Evolutionary conservation across 1,140 invertebrate genomes (phyloP), one percentile per base, ranked within the genome.

Genomic region (Mylabris phalerata): DNA sequence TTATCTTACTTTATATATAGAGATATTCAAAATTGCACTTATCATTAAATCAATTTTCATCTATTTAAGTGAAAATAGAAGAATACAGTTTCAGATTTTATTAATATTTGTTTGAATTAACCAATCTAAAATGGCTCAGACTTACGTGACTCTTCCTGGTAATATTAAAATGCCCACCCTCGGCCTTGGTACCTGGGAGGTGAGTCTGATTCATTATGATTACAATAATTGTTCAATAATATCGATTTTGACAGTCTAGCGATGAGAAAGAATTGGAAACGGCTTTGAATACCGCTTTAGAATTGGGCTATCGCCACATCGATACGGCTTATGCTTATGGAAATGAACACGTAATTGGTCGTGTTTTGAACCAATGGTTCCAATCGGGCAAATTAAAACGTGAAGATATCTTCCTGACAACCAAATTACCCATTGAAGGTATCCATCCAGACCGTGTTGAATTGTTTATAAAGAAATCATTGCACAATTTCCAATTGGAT

Each of bases 361-460:
- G 77, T 40, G 84, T 85, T 41, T 75, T 93, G 9, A 84, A 87
- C 67, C 79, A 83, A 70, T 89, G 87, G 84, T 78, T 92, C 48
- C 74, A 80, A 57, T 77, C 82, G 46, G 86, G 86, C 19, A 82
- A 81, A 68, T 74, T 89, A 3, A 85, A 62, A 78, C 48, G 90
- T 47, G 82, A 88, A 68, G 89, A 93, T 25, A 72, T 93, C 11
- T 93, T 90, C 72, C 81, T 93, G 52, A 86, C 85, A 1, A 89
- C 90, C 9, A 93, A 92, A 75, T 80, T 90, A 73, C 75, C 75
- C 59, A 63, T 75, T 10, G 48, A 64, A 49, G 71, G 75, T 71
- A 62, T 65, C 19, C 78, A 84, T 42, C 80, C 86, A 27, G 80
- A 64, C 39, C 63, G 61, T 11, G 64, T 68, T 0, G 63, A 66